Evolutionary conservation across 2,113 vertebrate genomes (phyloP), one percentile per base, ranked within the genome.

Genomic region (Jaculus jaculus): DNA sequence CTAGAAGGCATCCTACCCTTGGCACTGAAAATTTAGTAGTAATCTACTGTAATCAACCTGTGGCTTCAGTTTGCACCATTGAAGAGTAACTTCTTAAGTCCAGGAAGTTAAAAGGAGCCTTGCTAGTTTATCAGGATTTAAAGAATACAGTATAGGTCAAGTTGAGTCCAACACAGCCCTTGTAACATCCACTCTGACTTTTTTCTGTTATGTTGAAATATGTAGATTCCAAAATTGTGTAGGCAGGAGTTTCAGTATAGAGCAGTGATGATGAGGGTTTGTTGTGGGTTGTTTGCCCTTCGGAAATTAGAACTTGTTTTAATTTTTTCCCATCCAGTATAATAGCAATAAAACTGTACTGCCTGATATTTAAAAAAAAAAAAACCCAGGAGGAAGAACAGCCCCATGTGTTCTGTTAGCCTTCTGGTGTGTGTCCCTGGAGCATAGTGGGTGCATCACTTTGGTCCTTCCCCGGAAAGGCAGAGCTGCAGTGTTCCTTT

Each of bases 401-500:
- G 17, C 63, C 26, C 1, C 8, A 4, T 32, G 12, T 16, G 0
- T 30, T 34, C 2, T n/a, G 47, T 42, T 11, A 10, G 26, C 20
- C 42, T 7, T 2, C 20, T 20, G 24, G 17, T 68, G 32, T 12
- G 17, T 68, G 32, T 12, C 42, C 4, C 0, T 11, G 28, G 20
- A 39, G 2, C 42, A 26, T 13, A 18, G 4, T 0, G 3, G 34
- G 4, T 18, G 0, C 0, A 5, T 82, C 32, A 90, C 1, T 65
- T 8, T 17, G 21, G 0, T 3, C 60, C 15, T n/a, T 51, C 21
- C 7, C n/a, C 30, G 26, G 30, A n/a, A 10, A 60, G 79, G 26
- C 30, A 0, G 0, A 12, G 42, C 58, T 47, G 23, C n/a, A 15
- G 12, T 0, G 0, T 51, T 42, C 51, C 7, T 42, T 6, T 39